phyloP scores from a whole-genome alignment of 2,888 invertebrate genomes.

The Apamea epomidion region DNA sequence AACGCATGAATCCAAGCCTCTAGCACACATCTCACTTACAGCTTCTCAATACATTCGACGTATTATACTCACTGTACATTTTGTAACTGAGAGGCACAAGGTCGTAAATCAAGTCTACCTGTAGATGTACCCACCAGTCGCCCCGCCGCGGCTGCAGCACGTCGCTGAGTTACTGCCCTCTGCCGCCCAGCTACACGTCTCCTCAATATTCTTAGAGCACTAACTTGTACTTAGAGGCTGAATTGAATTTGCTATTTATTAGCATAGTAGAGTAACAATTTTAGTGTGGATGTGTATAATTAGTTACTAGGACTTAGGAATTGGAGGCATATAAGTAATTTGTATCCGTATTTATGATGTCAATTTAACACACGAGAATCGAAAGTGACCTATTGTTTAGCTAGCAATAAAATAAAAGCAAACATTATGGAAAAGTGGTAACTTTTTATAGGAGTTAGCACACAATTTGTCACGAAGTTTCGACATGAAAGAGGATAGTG shows the following conservation, averaged over 20 bases:
- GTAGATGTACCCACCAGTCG: slow-evolving; percentile 58
- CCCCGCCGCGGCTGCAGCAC: slow-evolving; percentile 64
- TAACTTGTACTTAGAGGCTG: slow-evolving; percentile 87
- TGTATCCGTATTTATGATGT: slow-evolving; percentile 47
- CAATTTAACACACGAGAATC: slow-evolving; percentile 42
- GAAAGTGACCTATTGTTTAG: slow-evolving; percentile 60
- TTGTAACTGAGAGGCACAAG: slow-evolving; percentile 89
- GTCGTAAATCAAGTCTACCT: slow-evolving; percentile 77
- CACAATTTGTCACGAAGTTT: slow-evolving; percentile 96
- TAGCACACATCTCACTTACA: slow-evolving; percentile 90
- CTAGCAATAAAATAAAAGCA: slow-evolving; percentile 41
- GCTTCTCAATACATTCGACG: slow-evolving; percentile 89
- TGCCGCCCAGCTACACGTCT: slow-evolving; percentile 88
- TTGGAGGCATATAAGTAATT: slow-evolving; percentile 69
- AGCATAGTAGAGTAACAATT: slow-evolving; percentile 85
- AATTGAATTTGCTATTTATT: slow-evolving; percentile 85
- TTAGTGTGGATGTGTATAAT: slow-evolving; percentile 85
- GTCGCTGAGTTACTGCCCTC: slow-evolving; percentile 83
- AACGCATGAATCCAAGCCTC: slow-evolving; percentile 90
- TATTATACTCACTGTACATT: slow-evolving; percentile 85
- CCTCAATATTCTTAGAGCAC: slow-evolving; percentile 86
- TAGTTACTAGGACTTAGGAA: slow-evolving; percentile 82
- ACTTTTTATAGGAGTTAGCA: slow-evolving; percentile 93
- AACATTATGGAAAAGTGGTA: slow-evolving; percentile 37
- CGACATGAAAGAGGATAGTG: slow-evolving; percentile 96